Evolutionary conservation across 2,113 vertebrate species (phyloP).

Genomic region (Mixornis gularis): DNA sequence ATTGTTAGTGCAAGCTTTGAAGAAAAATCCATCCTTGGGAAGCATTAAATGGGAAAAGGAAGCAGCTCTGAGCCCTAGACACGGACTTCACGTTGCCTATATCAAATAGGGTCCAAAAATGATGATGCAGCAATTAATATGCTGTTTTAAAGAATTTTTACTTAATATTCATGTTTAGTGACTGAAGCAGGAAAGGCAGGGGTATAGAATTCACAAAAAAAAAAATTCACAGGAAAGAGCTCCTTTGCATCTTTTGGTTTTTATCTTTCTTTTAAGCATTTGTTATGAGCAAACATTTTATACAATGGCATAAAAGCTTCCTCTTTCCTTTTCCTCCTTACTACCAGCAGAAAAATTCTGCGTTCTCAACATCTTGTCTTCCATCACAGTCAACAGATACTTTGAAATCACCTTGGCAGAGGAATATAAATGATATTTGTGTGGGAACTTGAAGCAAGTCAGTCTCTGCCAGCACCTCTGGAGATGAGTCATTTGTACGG

Average conservation of each 20-base stretch:
- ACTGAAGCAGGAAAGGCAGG: neutral
- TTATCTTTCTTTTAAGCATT: neutral
- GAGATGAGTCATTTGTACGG: neutral
- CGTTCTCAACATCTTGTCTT: neutral
- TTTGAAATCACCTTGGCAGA: neutral
- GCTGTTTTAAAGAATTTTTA: neutral
- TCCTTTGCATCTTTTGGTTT: neutral
- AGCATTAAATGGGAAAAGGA: neutral
- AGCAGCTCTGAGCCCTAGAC: neutral
- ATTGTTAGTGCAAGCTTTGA: neutral
- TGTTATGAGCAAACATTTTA: neutral
- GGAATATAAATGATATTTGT: neutral
- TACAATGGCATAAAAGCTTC: neutral
- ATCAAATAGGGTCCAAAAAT: neutral
- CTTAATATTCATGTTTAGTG: neutral
- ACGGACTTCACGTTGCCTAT: neutral
- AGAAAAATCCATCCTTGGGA: neutral
- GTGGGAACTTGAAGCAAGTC: neutral
- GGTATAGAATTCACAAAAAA: neutral
- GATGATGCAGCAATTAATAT: neutral
- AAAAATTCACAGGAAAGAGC: neutral
- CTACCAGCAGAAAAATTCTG: neutral
- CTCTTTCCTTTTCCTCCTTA: neutral
- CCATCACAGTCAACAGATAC: neutral
- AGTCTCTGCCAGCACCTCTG: neutral